Base-by-base conservation (phyloP, 2,888 invertebrate genomes). In the Ametastegia equiseti region DNA sequence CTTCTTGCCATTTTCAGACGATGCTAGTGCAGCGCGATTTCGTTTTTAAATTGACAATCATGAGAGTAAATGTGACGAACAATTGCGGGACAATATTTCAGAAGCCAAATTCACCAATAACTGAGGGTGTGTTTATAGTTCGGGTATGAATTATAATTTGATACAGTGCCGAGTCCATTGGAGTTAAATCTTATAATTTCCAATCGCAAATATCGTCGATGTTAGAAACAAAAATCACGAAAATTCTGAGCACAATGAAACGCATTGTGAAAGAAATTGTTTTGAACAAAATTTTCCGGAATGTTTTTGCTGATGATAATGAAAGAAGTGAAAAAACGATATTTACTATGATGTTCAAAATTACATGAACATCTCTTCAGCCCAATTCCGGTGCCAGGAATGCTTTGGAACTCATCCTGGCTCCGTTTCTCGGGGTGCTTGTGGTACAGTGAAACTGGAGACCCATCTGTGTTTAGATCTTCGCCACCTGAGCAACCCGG, bases 401-500 rank as follows among this genome's bases (percentile, higher is more conserved):
- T 42, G 1, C 19, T 65, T 27, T 23, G 15, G 30, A 50, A 1
- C n/a, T 30, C 33, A 6, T 15, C 3, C 1, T 11, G n/a, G 19
- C n/a, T 50, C 23, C 47, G 82, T 85, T 15, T 83, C 83, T 82
- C 84, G 85, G 4, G 84, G 83, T n/a, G 65, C 84, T 45, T 30
- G 84, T 80, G 77, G 83, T 83, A 5, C 84, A 84, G 15, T 75
- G 67, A 79, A 19, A 75, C n/a, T n/a, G n/a, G n/a, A n/a, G n/a
- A 19, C 19, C 67, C 47, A 3, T 67, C 77, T 63, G 82, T 84
- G 78, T 84, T 83, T 50, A 85, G 84, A 73, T 85, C 83, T 27
- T 45, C 80, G 81, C 80, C 39, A 60, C 81, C 45, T 36, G 87
- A 86, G 57, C 83, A 84, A 13, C 84, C 84, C 23, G 83, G 82